Conservation (phyloP, 2,113 vertebrate species). For the Aldabrachelys gigantea region DNA sequence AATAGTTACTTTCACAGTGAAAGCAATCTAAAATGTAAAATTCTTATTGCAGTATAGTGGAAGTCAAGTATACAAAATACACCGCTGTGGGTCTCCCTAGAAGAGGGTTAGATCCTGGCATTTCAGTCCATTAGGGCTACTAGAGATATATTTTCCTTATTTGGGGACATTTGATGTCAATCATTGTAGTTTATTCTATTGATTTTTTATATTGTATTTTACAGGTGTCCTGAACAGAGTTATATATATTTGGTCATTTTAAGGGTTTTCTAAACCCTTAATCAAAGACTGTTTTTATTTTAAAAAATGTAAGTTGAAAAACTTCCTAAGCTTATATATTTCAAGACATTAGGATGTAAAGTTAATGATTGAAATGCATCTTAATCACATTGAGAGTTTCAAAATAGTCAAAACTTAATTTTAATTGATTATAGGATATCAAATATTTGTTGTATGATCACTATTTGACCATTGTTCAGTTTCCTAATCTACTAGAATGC, state of each 20-base stretch:
- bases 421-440: constrained; percentile 45
- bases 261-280: background rate
- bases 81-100: background rate
- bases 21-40: background rate
- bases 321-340: background rate
- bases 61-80: background rate
- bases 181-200: background rate
- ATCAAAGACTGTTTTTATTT: background rate
- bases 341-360: constrained; percentile 16
- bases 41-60: background rate
- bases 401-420: constrained; percentile 43
- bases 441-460: constrained; percentile 51
- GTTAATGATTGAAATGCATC: background rate
- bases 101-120: background rate
- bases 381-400: constrained; percentile 44
- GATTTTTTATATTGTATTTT: background rate
- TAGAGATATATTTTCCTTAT: background rate
- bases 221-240: too few species aligned
- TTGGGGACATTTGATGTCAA: background rate
- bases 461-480: constrained; percentile 33
- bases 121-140: background rate
- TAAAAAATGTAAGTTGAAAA: too few species aligned
- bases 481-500: constrained; percentile 24
- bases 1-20: background rate
- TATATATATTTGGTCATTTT: background rate